Percentiles rank a stretch among this genome's conserved stretches.
These are phyloP conservation scores for Metellina segmentata DNA, from an alignment of 2,888 invertebrate species.

Conservation along the genomic window DNA sequence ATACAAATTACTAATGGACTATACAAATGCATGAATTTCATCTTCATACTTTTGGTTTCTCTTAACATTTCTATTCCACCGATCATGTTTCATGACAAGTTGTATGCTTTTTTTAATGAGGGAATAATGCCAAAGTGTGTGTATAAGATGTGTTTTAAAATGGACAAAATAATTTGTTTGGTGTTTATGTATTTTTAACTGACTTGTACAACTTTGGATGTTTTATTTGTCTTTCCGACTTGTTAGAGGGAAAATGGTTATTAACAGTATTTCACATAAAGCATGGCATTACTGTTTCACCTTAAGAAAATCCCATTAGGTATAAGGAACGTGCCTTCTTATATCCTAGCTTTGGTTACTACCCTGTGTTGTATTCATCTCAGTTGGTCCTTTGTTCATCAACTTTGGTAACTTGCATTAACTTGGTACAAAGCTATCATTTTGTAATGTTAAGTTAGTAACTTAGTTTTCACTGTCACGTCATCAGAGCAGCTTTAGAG, in stretches of 20 bases:
- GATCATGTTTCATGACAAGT: conserved; percentile 21
- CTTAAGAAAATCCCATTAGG: neutral
- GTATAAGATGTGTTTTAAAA: neutral
- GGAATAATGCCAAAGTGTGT: neutral
- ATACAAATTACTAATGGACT: conserved; percentile 24
- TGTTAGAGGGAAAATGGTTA: neutral
- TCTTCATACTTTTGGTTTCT: conserved; percentile 23
- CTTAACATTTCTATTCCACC: conserved; percentile 24
- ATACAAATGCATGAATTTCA: conserved; percentile 47
- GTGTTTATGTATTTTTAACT: conserved; percentile 11
- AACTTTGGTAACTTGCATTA: too few relatives aligned
- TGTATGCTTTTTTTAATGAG: conserved; percentile 28
- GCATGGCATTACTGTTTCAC: neutral
- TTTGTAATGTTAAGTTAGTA: too few relatives aligned
- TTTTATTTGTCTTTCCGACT: neutral
- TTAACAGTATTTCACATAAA: neutral
- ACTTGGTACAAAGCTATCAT: too few relatives aligned
- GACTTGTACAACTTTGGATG: neutral
- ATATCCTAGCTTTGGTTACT: too few relatives aligned
- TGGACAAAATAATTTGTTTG: conserved; percentile 14
- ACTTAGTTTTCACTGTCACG: too few relatives aligned
- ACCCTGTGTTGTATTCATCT: too few relatives aligned
- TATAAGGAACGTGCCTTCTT: too few relatives aligned
- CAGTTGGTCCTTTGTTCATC: too few relatives aligned
- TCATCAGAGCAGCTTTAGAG: too few relatives aligned